These are phyloP conservation scores for Macrophya alboannulata DNA, from an alignment of 2,888 invertebrate species.

Conservation along the genomic window DNA sequence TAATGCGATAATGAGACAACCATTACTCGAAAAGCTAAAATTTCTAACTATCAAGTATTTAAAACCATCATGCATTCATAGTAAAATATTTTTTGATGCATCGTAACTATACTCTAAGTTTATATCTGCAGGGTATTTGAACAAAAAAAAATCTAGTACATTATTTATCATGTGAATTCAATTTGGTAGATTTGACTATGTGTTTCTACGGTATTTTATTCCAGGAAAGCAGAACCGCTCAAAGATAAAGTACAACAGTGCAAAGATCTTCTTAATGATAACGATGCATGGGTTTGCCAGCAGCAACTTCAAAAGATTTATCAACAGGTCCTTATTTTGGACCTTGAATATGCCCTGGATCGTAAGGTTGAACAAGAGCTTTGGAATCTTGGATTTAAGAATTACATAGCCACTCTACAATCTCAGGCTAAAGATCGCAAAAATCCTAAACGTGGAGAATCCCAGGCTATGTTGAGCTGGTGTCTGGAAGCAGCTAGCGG, in stretches of 20 bases:
- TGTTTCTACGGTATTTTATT: conserved; percentile 59
- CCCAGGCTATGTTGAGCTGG: conserved; percentile 90
- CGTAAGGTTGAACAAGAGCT: conserved; percentile 95
- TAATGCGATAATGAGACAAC: no score
- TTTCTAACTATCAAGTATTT: no score
- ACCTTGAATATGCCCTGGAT: conserved; percentile 93
- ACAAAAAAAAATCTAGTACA: background rate
- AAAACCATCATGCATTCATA: no score
- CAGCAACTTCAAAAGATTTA: conserved; percentile 79
- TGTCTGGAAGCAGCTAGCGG: conserved; percentile 93
- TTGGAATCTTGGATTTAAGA: conserved; percentile 94
- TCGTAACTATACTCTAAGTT: background rate
- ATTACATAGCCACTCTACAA: conserved; percentile 91
- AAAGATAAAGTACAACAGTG: conserved; percentile 87
- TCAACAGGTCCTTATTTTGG: conserved; percentile 86
- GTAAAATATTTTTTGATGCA: background rate
- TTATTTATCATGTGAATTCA: background rate
- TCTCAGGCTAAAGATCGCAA: conserved; percentile 90
- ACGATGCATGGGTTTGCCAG: conserved; percentile 81
- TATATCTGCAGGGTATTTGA: background rate
- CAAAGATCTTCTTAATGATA: conserved; percentile 81
- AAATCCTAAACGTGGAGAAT: conserved; percentile 89
- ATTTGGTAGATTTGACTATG: background rate
- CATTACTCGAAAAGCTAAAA: no score
- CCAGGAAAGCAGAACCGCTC: conserved; percentile 88